Evolutionary conservation across 2,113 vertebrate species (phyloP), one percentile per base, ranked within the genome.

Genomic region (Vicugna pacos): DNA sequence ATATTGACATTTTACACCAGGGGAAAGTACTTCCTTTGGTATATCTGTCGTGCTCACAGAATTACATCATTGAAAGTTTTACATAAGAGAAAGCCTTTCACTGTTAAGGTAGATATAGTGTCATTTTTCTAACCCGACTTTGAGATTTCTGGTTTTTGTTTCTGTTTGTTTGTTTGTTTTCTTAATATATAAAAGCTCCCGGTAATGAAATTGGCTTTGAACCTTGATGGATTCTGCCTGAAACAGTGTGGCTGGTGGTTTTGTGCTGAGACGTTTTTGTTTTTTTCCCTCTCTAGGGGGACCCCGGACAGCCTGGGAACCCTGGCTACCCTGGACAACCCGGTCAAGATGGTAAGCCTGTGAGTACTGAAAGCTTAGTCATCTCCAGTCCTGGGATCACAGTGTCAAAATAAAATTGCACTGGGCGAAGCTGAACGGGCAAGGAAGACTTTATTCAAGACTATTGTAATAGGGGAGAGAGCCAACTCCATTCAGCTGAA

Each of bases 291-390:
- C 46, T 62, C 14, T 87, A 99, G 99, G 99, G 99, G 95, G 99
- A 99, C 60, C 95, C 98, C 97, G 99, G 99, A 95, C 98, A 93
- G 70, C 96, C 98, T 69, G 99, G 99, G 79, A 98, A 98, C 91
- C 98, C 98, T 91, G 99, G 99, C 94, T 99, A 99, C 97, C 98
- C 99, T 98, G 99, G 99, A 98, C 99, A 99, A 97, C 98, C 99
- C 99, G 99, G 99, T 99, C 99, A 99, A 99, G 99, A 99, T 99
- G 99, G 99, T 99, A 99, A 99, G 99, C 99, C 99, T 99, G 99
- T 99, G 99, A 99, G 99, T 99, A 99, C 99, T 99, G 99, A 98
- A 99, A 99, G 98, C 99, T 99, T 99, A 98, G 98, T 99, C 98
- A 98, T 98, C 98, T 98, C 98, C 93, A 97, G 97, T 97, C 95